Percentiles rank a stretch among this genome's conserved stretches.
phyloP scores from a whole-genome alignment of 2,797 vertebrate genomes.

The Thripadectes ignobilis region DNA sequence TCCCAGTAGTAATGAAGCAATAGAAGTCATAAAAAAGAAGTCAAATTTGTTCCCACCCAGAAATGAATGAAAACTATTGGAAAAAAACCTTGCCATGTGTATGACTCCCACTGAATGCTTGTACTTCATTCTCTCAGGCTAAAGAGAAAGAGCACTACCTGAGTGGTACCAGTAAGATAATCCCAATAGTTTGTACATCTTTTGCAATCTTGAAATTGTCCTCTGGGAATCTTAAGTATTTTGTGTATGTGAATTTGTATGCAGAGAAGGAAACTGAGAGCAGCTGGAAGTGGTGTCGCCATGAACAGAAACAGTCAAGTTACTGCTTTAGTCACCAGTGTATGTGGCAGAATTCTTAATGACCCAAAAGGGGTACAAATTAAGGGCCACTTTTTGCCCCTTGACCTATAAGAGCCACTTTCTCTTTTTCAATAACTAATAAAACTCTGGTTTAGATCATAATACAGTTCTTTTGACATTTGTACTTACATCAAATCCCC shows the following conservation, averaged over 20 bases:
- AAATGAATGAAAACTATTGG: neutral
- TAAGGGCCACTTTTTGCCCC: neutral
- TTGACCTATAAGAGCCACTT: neutral
- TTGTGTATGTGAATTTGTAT: conserved; percentile 46
- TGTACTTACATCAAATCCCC: conserved; percentile 12
- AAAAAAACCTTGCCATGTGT: neutral
- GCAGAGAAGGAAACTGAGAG: conserved; percentile 3
- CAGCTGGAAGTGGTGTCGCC: conserved; percentile 28
- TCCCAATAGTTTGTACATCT: neutral
- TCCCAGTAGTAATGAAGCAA: neutral
- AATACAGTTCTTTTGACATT: conserved; percentile 10
- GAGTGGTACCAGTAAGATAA: neutral
- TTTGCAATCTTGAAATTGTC: conserved; percentile 5
- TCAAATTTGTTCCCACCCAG: neutral
- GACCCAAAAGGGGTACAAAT: neutral
- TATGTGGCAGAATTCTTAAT: conserved; percentile 22
- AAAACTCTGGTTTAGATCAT: neutral
- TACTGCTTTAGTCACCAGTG: conserved; percentile 12
- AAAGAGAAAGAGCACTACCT: neutral
- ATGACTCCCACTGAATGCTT: neutral
- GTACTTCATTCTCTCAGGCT: neutral
- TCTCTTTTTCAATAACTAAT: neutral
- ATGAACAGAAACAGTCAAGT: neutral
- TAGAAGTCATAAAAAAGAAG: neutral
- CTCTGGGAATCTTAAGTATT: conserved; percentile 22